These are phyloP conservation scores for Scaptomyza flava DNA, from an alignment of 2,888 invertebrate species.

Conservation along the genomic window DNA sequence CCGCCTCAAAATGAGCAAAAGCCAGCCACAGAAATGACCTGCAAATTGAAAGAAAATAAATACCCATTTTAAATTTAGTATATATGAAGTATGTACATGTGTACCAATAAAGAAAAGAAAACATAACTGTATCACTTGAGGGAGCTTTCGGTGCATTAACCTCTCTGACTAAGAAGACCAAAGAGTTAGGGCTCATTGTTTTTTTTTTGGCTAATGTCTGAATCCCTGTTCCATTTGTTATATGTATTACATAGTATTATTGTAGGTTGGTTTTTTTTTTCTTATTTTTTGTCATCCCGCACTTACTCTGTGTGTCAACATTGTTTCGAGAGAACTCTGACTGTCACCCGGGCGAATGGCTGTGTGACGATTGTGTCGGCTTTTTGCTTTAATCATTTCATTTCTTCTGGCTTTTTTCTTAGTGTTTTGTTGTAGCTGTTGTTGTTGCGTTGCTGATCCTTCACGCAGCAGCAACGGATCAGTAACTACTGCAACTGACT, in stretches of 20 bases:
- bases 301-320: conserved; percentile 18
- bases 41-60: conserved; percentile 69
- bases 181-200: conserved; percentile 31
- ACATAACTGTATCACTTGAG: conserved; percentile 11
- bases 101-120: conserved; percentile 21
- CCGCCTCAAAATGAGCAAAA: conserved; percentile 74
- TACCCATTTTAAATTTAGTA: conserved; percentile 1
- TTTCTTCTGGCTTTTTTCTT: conserved; percentile 40
- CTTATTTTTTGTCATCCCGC: conserved; percentile 1
- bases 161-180: conserved; percentile 52
- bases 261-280: conserved; percentile 27
- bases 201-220: conserved; percentile 64
- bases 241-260: neutral
- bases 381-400: conserved; percentile 77
- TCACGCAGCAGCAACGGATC: conserved; percentile 43
- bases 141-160: conserved; percentile 75
- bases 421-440: neutral
- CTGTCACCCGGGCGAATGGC: conserved; percentile 58
- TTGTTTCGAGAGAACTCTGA: conserved; percentile 35
- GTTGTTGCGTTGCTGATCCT: conserved; percentile 51
- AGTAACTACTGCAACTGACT: conserved; percentile 31
- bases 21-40: conserved; percentile 55
- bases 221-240: conserved; percentile 14
- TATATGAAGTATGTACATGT: too few species aligned
- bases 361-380: conserved; percentile 63